These are phyloP conservation scores for Agrochola macilenta DNA, from an alignment of 2,888 invertebrate genomes.

Conservation along the genomic window DNA sequence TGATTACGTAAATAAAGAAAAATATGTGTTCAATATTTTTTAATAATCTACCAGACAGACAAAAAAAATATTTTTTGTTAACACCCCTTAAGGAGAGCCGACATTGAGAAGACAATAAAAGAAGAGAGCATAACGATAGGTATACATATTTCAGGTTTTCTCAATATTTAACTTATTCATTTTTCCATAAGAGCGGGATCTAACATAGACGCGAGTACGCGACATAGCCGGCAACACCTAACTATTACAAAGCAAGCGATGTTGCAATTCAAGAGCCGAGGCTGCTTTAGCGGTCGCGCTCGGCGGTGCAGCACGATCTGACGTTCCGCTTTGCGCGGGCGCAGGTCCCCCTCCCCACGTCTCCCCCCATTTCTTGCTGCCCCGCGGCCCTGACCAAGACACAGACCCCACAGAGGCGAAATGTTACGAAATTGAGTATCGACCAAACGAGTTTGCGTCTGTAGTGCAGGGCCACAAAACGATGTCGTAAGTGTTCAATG, in stretches of 20 bases:
- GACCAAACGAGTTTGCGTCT: constrained; percentile 79
- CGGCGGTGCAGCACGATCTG: constrained; percentile 90
- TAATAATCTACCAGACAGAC: no score
- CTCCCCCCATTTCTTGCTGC: constrained; percentile 70
- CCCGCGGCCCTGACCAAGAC: constrained; percentile 89
- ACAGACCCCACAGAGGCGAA: constrained; percentile 83
- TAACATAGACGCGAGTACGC: constrained; percentile 34
- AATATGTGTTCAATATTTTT: no score
- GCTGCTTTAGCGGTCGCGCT: constrained; percentile 89
- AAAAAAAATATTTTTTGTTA: no score
- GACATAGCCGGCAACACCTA: constrained; percentile 65
- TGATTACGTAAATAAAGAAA: no score
- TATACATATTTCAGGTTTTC: neutral
- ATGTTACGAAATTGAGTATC: constrained; percentile 87
- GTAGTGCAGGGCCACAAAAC: constrained; percentile 65
- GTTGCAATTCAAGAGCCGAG: constrained; percentile 87
- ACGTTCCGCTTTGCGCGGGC: constrained; percentile 88
- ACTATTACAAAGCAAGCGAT: constrained; percentile 81
- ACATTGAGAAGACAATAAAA: neutral
- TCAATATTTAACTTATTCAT: neutral
- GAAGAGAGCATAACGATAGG: neutral
- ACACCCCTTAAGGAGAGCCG: no score
- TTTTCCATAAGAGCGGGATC: constrained; percentile 13
- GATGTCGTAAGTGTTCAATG: constrained; percentile 70
- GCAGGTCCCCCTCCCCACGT: constrained; percentile 72